phyloP scores from a whole-genome alignment of 2,797 vertebrate genomes.

The Remorina albescens region DNA sequence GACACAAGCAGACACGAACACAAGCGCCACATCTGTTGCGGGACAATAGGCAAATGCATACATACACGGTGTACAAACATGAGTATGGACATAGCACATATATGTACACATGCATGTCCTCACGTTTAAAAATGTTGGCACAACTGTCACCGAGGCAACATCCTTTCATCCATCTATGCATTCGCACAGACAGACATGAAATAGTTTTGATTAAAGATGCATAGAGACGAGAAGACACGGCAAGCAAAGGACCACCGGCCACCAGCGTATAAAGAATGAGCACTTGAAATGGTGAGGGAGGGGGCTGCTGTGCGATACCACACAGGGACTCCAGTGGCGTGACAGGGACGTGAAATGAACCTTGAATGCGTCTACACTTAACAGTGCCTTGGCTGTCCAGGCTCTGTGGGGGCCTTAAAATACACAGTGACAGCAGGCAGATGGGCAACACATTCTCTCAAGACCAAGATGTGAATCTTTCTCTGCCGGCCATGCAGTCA shows the following conservation, averaged over 20 bases:
- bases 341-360: slow-evolving; percentile 77
- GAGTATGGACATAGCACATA: neutral
- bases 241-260: slow-evolving; percentile 30
- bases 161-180: slow-evolving; percentile 9
- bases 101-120: neutral
- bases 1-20: slow-evolving; percentile 63
- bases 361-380: slow-evolving; percentile 68
- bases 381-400: slow-evolving; percentile 55
- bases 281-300: slow-evolving; percentile 47
- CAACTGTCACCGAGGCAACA: slow-evolving; percentile 10
- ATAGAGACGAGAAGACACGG: neutral
- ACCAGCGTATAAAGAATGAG: slow-evolving; percentile 31
- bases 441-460: slow-evolving; percentile 56
- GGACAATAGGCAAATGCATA: slow-evolving; percentile 6
- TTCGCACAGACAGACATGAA: slow-evolving; percentile 24
- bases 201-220: slow-evolving; percentile 47
- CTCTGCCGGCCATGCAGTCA: slow-evolving; percentile 33
- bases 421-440: slow-evolving; percentile 60
- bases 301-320: slow-evolving; percentile 30
- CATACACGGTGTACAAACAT: slow-evolving; percentile 7
- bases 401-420: slow-evolving; percentile 63
- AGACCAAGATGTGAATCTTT: slow-evolving; percentile 47
- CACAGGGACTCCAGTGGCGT: slow-evolving; percentile 54
- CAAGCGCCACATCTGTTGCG: slow-evolving; percentile 1
- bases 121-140: slow-evolving; percentile 15